Evolutionary conservation across 2,888 invertebrate genomes (phyloP).

Genomic region (Urechis unicinctus): DNA sequence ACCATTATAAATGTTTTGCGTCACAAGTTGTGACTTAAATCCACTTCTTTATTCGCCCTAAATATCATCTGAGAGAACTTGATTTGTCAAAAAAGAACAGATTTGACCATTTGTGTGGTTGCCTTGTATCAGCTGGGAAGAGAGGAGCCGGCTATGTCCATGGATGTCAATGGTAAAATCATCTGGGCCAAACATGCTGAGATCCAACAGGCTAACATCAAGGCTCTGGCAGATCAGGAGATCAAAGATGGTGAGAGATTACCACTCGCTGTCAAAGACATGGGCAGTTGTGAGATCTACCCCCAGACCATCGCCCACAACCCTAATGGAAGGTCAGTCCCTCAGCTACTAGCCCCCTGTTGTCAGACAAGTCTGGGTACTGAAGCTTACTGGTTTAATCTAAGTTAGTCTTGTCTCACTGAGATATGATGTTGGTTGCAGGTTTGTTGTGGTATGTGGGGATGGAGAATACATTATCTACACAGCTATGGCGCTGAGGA

Average conservation of each 20-base stretch:
- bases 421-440: too few relatives aligned
- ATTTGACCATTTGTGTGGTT: not conserved
- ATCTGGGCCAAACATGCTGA: constrained; percentile 99
- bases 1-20: too few relatives aligned
- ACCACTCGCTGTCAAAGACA: constrained; percentile 91
- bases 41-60: too few relatives aligned
- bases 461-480: constrained; percentile 99
- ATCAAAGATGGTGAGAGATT: constrained; percentile 87
- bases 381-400: too few relatives aligned
- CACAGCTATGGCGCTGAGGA: constrained; percentile 96
- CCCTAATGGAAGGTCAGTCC: constrained; percentile 79
- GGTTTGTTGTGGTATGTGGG: constrained; percentile 90
- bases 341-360: not conserved
- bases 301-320: constrained; percentile 98
- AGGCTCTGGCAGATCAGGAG: constrained; percentile 54
- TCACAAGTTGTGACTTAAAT: too few relatives aligned
- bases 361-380: not conserved
- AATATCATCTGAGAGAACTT: too few relatives aligned
- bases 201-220: constrained; percentile 91
- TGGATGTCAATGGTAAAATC: constrained; percentile 97
- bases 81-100: too few relatives aligned
- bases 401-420: too few relatives aligned
- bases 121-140: constrained; percentile 64
- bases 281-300: constrained; percentile 99
- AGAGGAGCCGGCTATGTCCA: constrained; percentile 97